Evolutionary conservation across 2,888 invertebrate species (phyloP).

Genomic region (Netelia melanura): DNA sequence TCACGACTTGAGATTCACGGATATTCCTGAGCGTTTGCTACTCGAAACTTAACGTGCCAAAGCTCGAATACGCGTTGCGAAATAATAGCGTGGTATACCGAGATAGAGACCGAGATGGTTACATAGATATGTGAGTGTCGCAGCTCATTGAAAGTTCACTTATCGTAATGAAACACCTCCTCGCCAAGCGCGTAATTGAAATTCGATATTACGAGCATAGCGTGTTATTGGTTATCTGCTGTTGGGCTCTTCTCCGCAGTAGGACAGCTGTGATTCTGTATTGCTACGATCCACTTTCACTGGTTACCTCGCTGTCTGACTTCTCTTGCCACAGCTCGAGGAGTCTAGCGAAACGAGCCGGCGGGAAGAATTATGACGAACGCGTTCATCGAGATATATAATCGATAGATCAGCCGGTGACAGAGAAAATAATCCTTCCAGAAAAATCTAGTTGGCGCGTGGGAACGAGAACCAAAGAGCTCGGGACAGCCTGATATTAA

Average conservation of each 20-base stretch:
- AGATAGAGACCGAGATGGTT: not conserved
- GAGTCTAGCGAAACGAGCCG: not conserved
- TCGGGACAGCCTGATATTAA: not conserved
- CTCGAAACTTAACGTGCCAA: not conserved
- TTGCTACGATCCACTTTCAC: conserved; percentile 73
- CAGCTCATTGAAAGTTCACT: conserved; percentile 41
- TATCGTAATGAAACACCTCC: conserved; percentile 42
- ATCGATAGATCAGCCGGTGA: conserved; percentile 47
- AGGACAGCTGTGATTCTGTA: conserved; percentile 29
- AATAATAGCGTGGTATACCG: not conserved
- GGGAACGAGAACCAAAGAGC: conserved; percentile 41
- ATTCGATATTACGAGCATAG: conserved; percentile 32
- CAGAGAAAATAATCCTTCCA: not conserved
- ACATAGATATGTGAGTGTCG: conserved; percentile 9
- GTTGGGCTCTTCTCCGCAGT: conserved; percentile 33
- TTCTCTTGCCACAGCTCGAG: conserved; percentile 22
- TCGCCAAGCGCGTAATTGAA: conserved; percentile 48
- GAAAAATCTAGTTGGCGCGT: conserved; percentile 32
- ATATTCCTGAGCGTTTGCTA: not conserved
- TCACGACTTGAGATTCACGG: conserved; percentile 67
- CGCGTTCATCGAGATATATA: conserved; percentile 59
- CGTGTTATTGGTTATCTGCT: conserved; percentile 38
- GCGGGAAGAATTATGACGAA: conserved; percentile 57
- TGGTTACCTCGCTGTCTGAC: conserved; percentile 33
- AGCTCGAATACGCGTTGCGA: not conserved